These are phyloP conservation scores for Tupaia chinensis DNA, from an alignment of 2,113 vertebrate genomes.

Conservation along the genomic window DNA sequence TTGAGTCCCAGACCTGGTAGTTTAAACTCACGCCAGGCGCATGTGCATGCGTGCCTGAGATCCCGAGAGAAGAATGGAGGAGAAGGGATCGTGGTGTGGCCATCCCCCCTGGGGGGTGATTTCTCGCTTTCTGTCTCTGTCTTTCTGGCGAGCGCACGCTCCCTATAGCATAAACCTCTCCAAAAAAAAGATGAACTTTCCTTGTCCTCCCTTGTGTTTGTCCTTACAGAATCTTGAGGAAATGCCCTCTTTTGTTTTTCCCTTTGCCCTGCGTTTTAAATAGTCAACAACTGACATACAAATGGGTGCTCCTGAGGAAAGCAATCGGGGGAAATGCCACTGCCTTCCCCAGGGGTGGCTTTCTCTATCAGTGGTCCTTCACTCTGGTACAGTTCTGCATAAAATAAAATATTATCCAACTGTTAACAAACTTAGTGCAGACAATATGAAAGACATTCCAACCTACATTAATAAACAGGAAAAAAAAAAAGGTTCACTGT, in stretches of 20 bases:
- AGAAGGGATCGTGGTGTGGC: too few relatives aligned
- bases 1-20: too few relatives aligned
- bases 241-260: fast-evolving
- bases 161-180: too few relatives aligned
- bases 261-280: not conserved
- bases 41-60: too few relatives aligned
- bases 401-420: not conserved
- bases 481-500: not conserved
- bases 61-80: too few relatives aligned
- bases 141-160: too few relatives aligned
- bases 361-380: too few relatives aligned
- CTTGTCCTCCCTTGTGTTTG: not conserved
- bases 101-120: too few relatives aligned
- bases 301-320: not conserved
- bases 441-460: not conserved
- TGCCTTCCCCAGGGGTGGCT: not conserved
- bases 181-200: not conserved
- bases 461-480: not conserved
- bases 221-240: too few relatives aligned
- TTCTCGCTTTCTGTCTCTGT: too few relatives aligned
- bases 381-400: not conserved
- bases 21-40: too few relatives aligned
- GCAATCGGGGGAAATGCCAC: too few relatives aligned
- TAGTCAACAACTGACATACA: not conserved
- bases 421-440: not conserved